Percentiles rank a stretch among this genome's conserved stretches.
Evolutionary conservation across 2,113 vertebrate species (phyloP).

Genomic region (Cacatua alba): DNA sequence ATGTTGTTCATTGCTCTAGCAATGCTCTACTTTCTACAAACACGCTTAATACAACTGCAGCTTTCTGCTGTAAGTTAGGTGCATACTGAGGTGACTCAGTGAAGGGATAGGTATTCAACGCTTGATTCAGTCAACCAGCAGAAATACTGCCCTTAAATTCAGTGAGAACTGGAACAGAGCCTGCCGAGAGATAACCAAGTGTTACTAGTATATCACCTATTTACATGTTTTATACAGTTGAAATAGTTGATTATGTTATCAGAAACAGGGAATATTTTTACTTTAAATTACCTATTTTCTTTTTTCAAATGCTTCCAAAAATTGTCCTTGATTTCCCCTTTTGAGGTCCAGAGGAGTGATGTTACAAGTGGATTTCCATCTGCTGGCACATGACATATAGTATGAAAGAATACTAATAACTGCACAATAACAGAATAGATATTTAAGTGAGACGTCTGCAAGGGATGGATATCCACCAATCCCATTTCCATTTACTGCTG

Average conservation of each 20-base stretch:
- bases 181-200: background rate
- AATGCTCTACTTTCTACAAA: background rate
- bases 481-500: background rate
- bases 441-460: background rate
- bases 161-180: background rate
- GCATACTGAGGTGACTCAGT: background rate
- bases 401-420: background rate
- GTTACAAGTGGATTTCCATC: background rate
- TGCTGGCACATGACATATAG: background rate
- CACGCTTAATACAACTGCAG: background rate
- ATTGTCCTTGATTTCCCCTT: background rate
- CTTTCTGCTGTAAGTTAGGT: background rate
- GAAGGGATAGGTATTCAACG: rapidly evolving
- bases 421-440: background rate
- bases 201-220: background rate
- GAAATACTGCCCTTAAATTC: background rate
- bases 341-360: background rate
- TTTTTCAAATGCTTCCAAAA: background rate
- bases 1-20: background rate
- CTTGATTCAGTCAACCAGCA: background rate
- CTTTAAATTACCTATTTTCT: background rate
- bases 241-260: background rate
- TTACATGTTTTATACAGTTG: background rate
- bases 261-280: background rate
- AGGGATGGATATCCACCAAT: background rate